Conservation (phyloP, 2,888 invertebrate genomes). For the Caradrina kadenii region DNA sequence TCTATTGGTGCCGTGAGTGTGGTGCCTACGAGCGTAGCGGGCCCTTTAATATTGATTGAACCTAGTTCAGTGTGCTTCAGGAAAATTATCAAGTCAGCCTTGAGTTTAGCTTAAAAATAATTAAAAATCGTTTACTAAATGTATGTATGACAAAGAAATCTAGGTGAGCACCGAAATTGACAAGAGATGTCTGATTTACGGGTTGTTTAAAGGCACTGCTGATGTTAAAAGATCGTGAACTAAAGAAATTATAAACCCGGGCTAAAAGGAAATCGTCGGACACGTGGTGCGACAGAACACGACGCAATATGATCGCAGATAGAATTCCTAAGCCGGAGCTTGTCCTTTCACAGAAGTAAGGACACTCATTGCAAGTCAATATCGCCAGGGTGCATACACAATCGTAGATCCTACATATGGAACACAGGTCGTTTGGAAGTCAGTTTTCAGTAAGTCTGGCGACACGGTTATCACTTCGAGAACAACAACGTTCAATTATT, state of each 20-base stretch:
- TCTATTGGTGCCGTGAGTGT: not conserved
- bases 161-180: not conserved
- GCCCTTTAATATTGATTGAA: conserved; percentile 10
- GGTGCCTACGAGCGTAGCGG: not conserved
- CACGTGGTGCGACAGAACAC: not conserved
- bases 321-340: not conserved
- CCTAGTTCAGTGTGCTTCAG: not conserved
- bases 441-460: not conserved
- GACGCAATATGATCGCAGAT: not conserved
- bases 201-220: not conserved
- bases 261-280: not conserved
- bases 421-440: conserved; percentile 11
- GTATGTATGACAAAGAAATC: not conserved
- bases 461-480: conserved; percentile 10
- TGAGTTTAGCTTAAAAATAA: no score
- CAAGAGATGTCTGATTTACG: not conserved
- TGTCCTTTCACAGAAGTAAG: conserved; percentile 11
- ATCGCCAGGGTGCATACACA: conserved; percentile 40
- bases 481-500: conserved; percentile 19
- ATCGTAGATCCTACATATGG: conserved; percentile 31
- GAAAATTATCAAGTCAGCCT: conserved; percentile 1
- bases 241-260: not conserved
- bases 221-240: not conserved
- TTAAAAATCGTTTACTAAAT: not conserved
- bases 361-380: conserved; percentile 48